phyloP scores from a whole-genome alignment of 2,113 vertebrate species.

The Sebastes fasciatus region DNA sequence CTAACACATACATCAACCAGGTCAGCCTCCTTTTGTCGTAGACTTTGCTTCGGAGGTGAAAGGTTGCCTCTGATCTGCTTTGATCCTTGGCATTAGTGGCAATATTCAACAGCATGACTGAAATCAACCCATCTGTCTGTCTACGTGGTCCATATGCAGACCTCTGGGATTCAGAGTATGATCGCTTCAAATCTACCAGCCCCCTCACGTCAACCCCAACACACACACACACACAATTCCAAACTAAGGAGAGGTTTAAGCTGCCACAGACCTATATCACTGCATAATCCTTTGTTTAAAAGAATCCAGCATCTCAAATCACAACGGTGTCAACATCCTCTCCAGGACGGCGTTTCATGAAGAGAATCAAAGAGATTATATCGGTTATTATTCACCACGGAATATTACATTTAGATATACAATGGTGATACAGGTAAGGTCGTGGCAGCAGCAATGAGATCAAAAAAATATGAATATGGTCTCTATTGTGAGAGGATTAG shows the following conservation, averaged over 20 bases:
- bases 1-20: constrained; percentile 33
- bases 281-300: constrained; percentile 65
- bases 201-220: neutral
- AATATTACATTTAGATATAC: constrained; percentile 52
- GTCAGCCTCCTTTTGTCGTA: constrained; percentile 52
- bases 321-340: constrained; percentile 46
- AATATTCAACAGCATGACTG: constrained; percentile 61
- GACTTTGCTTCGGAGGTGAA: constrained; percentile 51
- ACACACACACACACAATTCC: constrained; percentile 18
- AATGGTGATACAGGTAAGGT: constrained; percentile 32
- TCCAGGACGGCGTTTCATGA: constrained; percentile 11
- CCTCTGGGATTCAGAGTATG: constrained; percentile 44
- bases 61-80: constrained; percentile 69
- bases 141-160: constrained; percentile 30
- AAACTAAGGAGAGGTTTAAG: constrained; percentile 47
- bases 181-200: constrained; percentile 43
- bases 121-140: constrained; percentile 77
- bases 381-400: constrained; percentile 24
- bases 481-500: constrained; percentile 52
- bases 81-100: constrained; percentile 70
- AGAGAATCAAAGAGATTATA: constrained; percentile 48
- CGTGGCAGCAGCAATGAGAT: constrained; percentile 21
- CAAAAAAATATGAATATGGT: constrained; percentile 18
- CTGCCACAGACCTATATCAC: constrained; percentile 55
- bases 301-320: constrained; percentile 51